Base-by-base conservation (phyloP, 2,113 vertebrate genomes). In the Mastomys coucha region DNA sequence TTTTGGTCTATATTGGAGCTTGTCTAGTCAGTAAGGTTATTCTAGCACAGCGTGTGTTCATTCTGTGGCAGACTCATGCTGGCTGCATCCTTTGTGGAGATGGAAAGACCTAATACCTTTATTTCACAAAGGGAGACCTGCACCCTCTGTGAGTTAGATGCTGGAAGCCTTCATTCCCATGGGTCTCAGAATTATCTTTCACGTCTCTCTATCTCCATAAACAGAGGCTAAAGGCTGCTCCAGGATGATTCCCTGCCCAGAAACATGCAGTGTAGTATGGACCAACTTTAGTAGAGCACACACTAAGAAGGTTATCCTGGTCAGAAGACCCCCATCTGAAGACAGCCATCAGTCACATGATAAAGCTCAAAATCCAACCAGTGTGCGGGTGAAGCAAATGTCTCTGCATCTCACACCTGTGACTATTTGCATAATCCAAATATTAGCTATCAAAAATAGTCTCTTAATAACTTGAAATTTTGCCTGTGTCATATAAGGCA, bases 1-100 rank as follows among this genome's bases (percentile, higher is more conserved):
- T 88, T 95, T 58, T 91, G 72, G 49, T 69, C 51, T 91, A 16
- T 58, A 91, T 93, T 84, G 73, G 70, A 89, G 28, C 56, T 45
- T 58, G 56, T 28, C n/a, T 81, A 81, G 11, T 28, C 22, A 36
- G 1, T 3, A 7, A 11, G 12, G 20, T 11, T 60, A 65, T 75
- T 80, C 22, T 5, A 56, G 16, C 36, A 12, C 49, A 7, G 33
- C 19, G 20, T 31, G 2, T 89, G 31, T 33, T 82, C 22, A 3
- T 31, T 77, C 33, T 5, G 36, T 5, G 24, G 45, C 1, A 7
- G 20, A 28, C 12, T 9, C 51, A 9, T 20, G 3, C n/a, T 42
- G 33, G n/a, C 70, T 3, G 22, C 31, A 26, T 69, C 56, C 45
- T 76, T 39, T 63, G 5, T 20, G 19, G 1, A 63, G 33, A 20